Base-by-base conservation (phyloP, 2,888 invertebrate genomes). In the Agrochola macilenta region DNA sequence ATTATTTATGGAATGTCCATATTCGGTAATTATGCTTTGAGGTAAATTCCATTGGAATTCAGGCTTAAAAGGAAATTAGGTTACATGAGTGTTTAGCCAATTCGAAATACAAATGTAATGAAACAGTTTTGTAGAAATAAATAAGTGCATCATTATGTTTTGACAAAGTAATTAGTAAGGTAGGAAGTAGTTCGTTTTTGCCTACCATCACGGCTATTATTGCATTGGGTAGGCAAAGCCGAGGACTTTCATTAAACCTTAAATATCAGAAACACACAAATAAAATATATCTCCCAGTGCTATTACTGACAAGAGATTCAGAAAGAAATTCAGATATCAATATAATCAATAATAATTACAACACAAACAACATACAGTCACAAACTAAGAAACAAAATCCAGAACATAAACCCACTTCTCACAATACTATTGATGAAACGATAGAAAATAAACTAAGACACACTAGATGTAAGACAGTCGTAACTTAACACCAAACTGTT, bases 401-500 rank as follows among this genome's bases (percentile, higher is more conserved):
- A 74, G n/a, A 72, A 58, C 20, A 69, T 14, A 8, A 54, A 58
- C 2, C 20, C 12, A 60, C 49, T 61, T 70, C 5, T 65, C 39
- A 70, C 61, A 58, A 17, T 7, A 69, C 30, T 26, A 49, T 60
- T 35, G 54, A 61, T 26, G 52, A 71, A 69, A 54, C 9, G 1
- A 49, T 49, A 60, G 4, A 23, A 71, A 63, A 65, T 60, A 75
- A 58, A 73, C 43, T 35, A 46, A 60, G 5, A 72, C 20, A 58
- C 64, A 52, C 64, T 69, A 11, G 5, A n/a, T n/a, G n/a, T 35
- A 63, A 66, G n/a, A 71, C 73, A 71, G 20, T 71, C 76, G 30
- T 20, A 73, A 64, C 54, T 46, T 30, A 76, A 77, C 30, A 73
- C 64, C 66, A 69, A 64, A 75, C 63, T 35, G 39, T n/a, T 64